phyloP scores from a whole-genome alignment of 2,888 invertebrate species.

The Scelioninae gen. 1 region DNA sequence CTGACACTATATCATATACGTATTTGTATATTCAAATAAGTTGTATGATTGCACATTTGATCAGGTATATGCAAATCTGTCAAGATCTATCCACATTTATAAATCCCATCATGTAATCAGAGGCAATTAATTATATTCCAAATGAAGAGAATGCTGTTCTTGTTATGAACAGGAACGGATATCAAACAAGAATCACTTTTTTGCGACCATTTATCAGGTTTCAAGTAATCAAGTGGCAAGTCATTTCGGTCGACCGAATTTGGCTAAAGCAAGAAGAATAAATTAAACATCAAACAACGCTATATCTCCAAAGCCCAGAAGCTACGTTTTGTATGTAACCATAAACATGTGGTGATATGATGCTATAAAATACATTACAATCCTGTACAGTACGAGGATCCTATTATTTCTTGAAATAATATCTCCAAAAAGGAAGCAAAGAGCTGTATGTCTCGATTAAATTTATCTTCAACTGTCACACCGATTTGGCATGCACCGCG shows the following conservation, averaged over 20 bases:
- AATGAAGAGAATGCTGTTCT: too few relatives aligned
- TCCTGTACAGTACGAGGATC: constrained; percentile 25
- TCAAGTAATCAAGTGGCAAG: background rate
- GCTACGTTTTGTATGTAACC: constrained; percentile 51
- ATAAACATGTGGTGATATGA: constrained; percentile 62
- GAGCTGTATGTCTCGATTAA: constrained; percentile 43
- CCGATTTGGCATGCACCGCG: constrained; percentile 57
- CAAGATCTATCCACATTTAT: too few relatives aligned
- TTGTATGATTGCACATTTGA: too few relatives aligned
- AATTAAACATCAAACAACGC: constrained; percentile 56
- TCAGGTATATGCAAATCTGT: too few relatives aligned
- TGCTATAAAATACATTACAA: constrained; percentile 59
- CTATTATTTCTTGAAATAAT: constrained; percentile 52
- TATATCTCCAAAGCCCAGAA: constrained; percentile 55
- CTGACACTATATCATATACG: too few relatives aligned
- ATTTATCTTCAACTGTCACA: constrained; percentile 63
- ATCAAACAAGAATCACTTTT: too few relatives aligned
- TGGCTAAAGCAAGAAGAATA: constrained; percentile 47
- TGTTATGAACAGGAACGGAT: too few relatives aligned
- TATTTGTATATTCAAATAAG: too few relatives aligned
- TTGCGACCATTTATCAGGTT: constrained; percentile 22
- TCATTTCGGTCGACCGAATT: constrained; percentile 22
- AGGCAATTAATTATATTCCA: too few relatives aligned
- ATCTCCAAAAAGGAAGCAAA: constrained; percentile 45
- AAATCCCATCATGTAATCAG: too few relatives aligned